A percentile compares a stretch with the other conserved stretches of the same genome.
Conservation (phyloP, 2,888 invertebrate genomes). For the Resseliella maxima region DNA sequence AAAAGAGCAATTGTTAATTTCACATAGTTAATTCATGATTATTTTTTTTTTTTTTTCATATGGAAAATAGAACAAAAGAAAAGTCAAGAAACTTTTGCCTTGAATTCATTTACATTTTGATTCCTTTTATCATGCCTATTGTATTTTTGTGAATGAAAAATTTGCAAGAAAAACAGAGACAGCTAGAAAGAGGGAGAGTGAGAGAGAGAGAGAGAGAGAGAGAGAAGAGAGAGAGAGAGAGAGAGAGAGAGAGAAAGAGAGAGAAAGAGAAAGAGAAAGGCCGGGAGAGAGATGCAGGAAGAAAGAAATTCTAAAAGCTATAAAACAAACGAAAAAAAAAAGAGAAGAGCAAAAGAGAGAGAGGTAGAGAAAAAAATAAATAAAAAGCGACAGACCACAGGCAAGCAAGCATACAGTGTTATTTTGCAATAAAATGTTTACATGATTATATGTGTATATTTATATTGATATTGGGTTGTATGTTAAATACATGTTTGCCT, state of each 20-base stretch:
- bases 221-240: too few species aligned
- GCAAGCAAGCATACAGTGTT: neutral
- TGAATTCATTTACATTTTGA: neutral
- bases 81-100: conserved; percentile 26
- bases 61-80: neutral
- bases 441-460: neutral
- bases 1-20: neutral
- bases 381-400: neutral
- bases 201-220: too few species aligned
- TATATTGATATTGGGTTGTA: neutral
- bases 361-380: neutral
- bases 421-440: neutral
- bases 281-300: too few species aligned
- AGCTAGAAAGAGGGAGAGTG: too few species aligned
- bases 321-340: neutral
- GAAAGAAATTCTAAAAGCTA: too few species aligned
- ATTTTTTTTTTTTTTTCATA: too few species aligned
- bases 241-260: too few species aligned
- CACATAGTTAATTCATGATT: neutral
- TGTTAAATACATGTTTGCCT: conserved; percentile 27
- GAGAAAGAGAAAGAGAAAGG: too few species aligned
- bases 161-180: too few species aligned
- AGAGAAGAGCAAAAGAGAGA: neutral
- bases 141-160: too few species aligned
- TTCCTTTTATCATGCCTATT: conserved; percentile 18